These are phyloP conservation scores for Loris lydekkerianus DNA, from an alignment of 2,797 vertebrate genomes.

Conservation along the genomic window DNA sequence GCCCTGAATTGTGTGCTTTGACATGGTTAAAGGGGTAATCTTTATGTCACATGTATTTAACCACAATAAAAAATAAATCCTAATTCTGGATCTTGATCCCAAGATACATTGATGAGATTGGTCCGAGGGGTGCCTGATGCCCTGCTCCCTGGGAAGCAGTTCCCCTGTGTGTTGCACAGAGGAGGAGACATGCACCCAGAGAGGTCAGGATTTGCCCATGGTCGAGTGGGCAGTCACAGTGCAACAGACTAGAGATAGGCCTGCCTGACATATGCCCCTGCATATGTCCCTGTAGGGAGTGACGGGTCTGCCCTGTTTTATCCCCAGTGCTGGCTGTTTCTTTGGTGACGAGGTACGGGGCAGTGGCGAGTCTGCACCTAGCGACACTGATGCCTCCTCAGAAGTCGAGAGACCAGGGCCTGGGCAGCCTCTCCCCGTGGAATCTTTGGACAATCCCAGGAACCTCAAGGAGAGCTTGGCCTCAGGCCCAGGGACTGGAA, in stretches of 20 bases:
- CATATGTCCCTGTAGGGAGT: neutral
- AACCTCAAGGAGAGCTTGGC: conserved; percentile 37
- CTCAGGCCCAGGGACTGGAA: neutral
- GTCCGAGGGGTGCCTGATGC: neutral
- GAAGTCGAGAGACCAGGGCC: conserved; percentile 87
- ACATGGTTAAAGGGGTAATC: no score
- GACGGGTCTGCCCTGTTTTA: conserved; percentile 35
- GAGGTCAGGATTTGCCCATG: no score
- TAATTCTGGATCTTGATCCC: neutral
- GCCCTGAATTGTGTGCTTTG: neutral
- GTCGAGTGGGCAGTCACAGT: neutral
- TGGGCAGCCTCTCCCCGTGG: conserved; percentile 72
- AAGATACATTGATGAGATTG: fast-evolving
- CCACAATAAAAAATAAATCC: neutral
- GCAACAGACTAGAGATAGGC: neutral
- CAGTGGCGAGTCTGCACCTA: conserved; percentile 89
- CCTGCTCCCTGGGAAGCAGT: neutral
- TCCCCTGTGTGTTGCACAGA: fast-evolving
- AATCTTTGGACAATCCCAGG: conserved; percentile 58
- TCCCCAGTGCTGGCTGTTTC: conserved; percentile 95
- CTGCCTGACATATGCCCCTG: neutral
- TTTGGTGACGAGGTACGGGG: conserved; percentile 95
- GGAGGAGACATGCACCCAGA: neutral
- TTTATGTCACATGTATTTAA: fast-evolving
- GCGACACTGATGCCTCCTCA: conserved; percentile 89